Conservation (phyloP, 2,888 invertebrate genomes). For the Parelbella ahira region DNA sequence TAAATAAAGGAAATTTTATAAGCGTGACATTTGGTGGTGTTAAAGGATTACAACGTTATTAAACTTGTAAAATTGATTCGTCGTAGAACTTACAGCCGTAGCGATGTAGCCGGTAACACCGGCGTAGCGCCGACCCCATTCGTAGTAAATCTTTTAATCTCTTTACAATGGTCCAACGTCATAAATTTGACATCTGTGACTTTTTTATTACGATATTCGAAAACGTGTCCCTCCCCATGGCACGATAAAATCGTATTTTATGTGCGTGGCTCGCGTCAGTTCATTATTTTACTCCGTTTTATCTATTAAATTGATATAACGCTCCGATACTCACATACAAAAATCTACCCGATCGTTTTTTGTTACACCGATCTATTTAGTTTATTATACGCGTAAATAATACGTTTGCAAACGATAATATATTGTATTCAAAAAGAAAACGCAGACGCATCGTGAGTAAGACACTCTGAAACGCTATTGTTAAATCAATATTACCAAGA, state of each 20-base stretch:
- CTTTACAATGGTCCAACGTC: constrained; percentile 76
- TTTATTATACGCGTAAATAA: too few relatives aligned
- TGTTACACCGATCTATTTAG: too few relatives aligned
- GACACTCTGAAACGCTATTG: constrained; percentile 67
- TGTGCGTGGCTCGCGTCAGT: constrained; percentile 63
- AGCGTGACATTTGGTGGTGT: too few relatives aligned
- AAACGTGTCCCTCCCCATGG: constrained; percentile 74
- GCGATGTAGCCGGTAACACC: constrained; percentile 27
- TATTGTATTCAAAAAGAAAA: too few relatives aligned
- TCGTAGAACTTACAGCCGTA: constrained; percentile 44
- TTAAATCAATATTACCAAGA: constrained; percentile 60
- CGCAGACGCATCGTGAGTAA: constrained; percentile 64
- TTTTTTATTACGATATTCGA: constrained; percentile 79
- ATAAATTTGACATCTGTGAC: constrained; percentile 80
- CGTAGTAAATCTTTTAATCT: constrained; percentile 79
- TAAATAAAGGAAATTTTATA: too few relatives aligned
- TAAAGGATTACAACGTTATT: constrained; percentile 50
- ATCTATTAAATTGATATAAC: constrained; percentile 62
- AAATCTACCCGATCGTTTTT: too few relatives aligned
- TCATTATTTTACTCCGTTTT: constrained; percentile 72
- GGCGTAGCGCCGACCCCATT: constrained; percentile 42
- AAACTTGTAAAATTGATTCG: constrained; percentile 46
- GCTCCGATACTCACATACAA: constrained; percentile 29
- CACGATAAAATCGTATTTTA: constrained; percentile 79
- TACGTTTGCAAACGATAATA: too few relatives aligned